Evolutionary conservation across 1,140 invertebrate genomes (phyloP).

Genomic region (Tetragonula clypearis): DNA sequence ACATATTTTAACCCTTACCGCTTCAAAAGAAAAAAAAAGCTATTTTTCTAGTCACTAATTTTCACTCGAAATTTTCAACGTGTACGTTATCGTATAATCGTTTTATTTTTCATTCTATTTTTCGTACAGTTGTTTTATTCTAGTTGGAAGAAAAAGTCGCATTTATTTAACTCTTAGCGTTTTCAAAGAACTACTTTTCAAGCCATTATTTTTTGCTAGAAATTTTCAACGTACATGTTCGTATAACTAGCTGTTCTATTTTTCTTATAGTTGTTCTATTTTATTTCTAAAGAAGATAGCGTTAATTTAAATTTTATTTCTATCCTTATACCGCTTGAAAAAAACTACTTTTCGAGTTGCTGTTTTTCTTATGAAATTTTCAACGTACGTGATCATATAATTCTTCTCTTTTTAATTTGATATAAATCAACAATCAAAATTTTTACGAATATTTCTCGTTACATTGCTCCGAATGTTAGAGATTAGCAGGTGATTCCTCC

Average conservation of each 20-base stretch:
- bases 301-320: conserved; percentile 50
- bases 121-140: too few species aligned
- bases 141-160: too few species aligned
- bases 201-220: too few species aligned
- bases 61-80: neutral
- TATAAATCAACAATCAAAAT: too few species aligned
- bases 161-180: too few species aligned
- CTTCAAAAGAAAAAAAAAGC: neutral
- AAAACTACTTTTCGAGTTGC: neutral
- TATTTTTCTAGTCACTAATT: neutral
- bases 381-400: neutral
- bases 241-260: too few species aligned
- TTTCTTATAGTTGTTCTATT: neutral
- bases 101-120: neutral
- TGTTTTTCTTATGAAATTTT: neutral
- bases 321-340: neutral
- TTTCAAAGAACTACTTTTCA: too few species aligned
- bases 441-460: too few species aligned
- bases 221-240: too few species aligned
- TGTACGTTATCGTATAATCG: neutral
- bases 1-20: conserved; percentile 2
- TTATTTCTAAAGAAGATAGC: conserved; percentile 33
- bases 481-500: neutral
- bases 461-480: too few species aligned
- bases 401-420: neutral